Conservation (phyloP, 1,140 invertebrate species). For the Scaptodrosophila lebanonensis region DNA sequence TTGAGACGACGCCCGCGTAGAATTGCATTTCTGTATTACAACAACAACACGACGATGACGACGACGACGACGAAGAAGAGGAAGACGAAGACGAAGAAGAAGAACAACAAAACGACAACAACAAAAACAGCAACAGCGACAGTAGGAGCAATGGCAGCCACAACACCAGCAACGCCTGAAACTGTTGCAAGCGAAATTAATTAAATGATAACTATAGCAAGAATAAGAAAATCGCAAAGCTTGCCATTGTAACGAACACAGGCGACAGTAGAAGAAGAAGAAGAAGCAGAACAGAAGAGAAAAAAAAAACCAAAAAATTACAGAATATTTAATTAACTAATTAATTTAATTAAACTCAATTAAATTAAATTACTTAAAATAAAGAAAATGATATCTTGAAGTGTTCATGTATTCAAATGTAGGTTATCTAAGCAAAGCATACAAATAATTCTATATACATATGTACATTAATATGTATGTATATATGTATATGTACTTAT, state of each 20-base stretch:
- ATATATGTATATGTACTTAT: constrained; percentile 40
- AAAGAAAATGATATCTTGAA: constrained; percentile 64
- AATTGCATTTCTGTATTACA: constrained; percentile 75
- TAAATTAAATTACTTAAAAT: constrained; percentile 48
- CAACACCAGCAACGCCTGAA: constrained; percentile 23
- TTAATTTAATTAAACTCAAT: constrained; percentile 61
- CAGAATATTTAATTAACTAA: constrained; percentile 5
- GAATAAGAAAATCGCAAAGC: constrained; percentile 12
- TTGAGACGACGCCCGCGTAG: constrained; percentile 71
- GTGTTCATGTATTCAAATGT: constrained; percentile 74
- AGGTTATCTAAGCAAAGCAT: constrained; percentile 67
- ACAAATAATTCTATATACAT: constrained; percentile 52
- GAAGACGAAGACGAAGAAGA: background rate
- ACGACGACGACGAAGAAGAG: constrained; percentile 9
- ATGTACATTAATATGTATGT: constrained; percentile 29
- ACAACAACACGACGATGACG: constrained; percentile 22
- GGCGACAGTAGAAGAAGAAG: background rate
- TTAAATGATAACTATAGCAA: background rate
- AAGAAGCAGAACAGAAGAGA: background rate
- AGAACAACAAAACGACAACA: constrained; percentile 7
- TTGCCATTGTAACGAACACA: no score
- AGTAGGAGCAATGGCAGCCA: constrained; percentile 4
- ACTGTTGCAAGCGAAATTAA: constrained; percentile 14
- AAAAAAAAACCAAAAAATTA: background rate
- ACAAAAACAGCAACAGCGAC: constrained; percentile 7